These are phyloP conservation scores for Prolemur simus DNA, from an alignment of 2,113 vertebrate species.

Conservation along the genomic window DNA sequence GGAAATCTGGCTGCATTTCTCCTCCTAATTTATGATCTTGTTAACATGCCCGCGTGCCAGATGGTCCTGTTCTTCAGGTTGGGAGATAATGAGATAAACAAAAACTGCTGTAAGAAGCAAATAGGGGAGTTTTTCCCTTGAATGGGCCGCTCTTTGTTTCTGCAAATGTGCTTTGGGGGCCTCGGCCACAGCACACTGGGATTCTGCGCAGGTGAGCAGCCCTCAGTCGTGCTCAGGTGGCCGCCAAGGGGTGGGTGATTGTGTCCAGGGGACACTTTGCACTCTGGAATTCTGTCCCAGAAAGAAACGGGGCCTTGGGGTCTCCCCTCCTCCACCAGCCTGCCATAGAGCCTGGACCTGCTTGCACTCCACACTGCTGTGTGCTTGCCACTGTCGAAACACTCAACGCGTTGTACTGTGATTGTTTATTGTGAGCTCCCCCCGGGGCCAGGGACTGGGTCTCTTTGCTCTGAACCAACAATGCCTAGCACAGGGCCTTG, in stretches of 20 bases:
- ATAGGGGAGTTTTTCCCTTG: conserved; percentile 56
- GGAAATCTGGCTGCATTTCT: conserved; percentile 80
- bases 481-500: background rate
- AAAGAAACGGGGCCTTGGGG: background rate
- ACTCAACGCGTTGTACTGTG: background rate
- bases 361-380: background rate
- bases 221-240: background rate
- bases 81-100: conserved; percentile 83
- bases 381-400: background rate
- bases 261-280: background rate
- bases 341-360: fast-evolving
- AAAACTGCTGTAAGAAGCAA: conserved; percentile 78
- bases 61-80: conserved; percentile 86
- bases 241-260: background rate
- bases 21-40: conserved; percentile 83
- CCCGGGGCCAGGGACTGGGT: background rate
- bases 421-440: background rate
- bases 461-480: background rate
- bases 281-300: background rate
- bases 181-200: background rate
- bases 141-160: conserved; percentile 56
- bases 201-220: background rate
- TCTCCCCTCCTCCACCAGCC: background rate
- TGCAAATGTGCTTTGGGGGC: conserved; percentile 32
- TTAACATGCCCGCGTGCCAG: conserved; percentile 84